These are phyloP conservation scores for Apteryx mantelli DNA, from an alignment of 2,113 vertebrate genomes.

Conservation along the genomic window DNA sequence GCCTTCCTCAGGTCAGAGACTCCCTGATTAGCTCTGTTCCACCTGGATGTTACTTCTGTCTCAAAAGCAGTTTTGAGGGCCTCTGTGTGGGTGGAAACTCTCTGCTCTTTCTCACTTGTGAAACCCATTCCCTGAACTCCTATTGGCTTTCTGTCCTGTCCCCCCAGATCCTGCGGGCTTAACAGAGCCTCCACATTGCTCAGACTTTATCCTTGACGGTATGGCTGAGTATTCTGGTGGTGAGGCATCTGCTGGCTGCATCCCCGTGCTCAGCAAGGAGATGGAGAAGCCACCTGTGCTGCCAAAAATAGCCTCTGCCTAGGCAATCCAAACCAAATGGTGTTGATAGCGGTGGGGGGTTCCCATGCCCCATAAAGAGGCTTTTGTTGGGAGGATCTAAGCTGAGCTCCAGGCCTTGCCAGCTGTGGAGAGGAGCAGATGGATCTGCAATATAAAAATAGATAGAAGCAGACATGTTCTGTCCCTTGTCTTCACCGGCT, in stretches of 20 bases:
- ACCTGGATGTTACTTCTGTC: not conserved
- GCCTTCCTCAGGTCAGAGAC: not conserved
- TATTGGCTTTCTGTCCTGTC: not conserved
- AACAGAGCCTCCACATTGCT: not conserved
- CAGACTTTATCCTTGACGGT: not conserved
- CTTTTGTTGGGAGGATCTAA: slow-evolving; percentile 64
- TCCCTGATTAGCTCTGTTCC: not conserved
- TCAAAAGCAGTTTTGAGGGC: not conserved
- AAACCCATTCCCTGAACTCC: not conserved
- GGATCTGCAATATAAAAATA: slow-evolving; percentile 62
- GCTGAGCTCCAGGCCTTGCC: slow-evolving; percentile 45
- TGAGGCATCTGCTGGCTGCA: not conserved
- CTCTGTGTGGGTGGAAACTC: not conserved
- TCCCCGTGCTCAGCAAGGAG: not conserved
- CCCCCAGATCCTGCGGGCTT: not conserved
- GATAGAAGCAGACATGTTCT: slow-evolving; percentile 33
- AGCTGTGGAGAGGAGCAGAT: slow-evolving; percentile 64
- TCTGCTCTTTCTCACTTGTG: not conserved
- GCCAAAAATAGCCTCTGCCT: slow-evolving; percentile 49
- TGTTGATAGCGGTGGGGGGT: not conserved
- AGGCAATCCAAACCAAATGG: slow-evolving; percentile 18
- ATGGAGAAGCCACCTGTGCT: slow-evolving; percentile 54
- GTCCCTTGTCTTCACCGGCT: slow-evolving; percentile 36
- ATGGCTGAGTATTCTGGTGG: not conserved
- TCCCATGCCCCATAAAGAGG: slow-evolving; percentile 56